phyloP scores from a whole-genome alignment of 2,797 vertebrate species.

The Acridotheres tristis region DNA sequence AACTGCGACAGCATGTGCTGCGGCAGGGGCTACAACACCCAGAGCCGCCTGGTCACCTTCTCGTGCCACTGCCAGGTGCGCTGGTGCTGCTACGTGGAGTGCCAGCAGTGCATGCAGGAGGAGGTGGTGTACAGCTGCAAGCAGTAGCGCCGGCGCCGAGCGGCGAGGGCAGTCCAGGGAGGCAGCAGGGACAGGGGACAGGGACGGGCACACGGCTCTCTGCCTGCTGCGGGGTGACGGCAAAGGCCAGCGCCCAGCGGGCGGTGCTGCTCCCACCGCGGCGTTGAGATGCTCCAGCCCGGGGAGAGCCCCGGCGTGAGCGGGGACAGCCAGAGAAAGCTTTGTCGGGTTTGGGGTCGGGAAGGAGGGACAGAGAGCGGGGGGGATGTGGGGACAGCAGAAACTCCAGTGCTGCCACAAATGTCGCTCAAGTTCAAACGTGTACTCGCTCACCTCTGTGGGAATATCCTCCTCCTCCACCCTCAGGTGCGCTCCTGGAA shows the following conservation, averaged over 20 bases:
- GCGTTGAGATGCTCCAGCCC: not conserved
- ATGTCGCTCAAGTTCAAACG: not conserved
- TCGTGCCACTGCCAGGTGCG: constrained; percentile 98
- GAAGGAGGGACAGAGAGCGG: not conserved
- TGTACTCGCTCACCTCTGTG: not conserved
- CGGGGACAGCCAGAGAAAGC: not conserved
- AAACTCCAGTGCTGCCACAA: not conserved
- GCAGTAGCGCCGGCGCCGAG: constrained; percentile 56
- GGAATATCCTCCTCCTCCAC: not conserved
- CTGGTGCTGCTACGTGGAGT: constrained; percentile 99
- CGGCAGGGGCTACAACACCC: constrained; percentile 94
- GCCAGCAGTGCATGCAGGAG: constrained; percentile 92
- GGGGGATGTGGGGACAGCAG: not conserved
- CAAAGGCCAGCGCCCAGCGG: not conserved
- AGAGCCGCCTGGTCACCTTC: constrained; percentile 89
- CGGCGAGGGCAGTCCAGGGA: not conserved
- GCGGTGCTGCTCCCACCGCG: not conserved
- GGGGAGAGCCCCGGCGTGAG: not conserved
- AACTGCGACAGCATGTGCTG: constrained; percentile 96
- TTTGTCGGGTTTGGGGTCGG: not conserved
- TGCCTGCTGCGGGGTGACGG: not conserved
- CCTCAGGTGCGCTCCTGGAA: not conserved
- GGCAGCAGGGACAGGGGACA: not conserved
- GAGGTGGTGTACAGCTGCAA: constrained; percentile 98
- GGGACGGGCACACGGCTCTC: not conserved